Evolutionary conservation across 2,888 invertebrate species (phyloP).

Genomic region (Hermaeophaga mercurialis): DNA sequence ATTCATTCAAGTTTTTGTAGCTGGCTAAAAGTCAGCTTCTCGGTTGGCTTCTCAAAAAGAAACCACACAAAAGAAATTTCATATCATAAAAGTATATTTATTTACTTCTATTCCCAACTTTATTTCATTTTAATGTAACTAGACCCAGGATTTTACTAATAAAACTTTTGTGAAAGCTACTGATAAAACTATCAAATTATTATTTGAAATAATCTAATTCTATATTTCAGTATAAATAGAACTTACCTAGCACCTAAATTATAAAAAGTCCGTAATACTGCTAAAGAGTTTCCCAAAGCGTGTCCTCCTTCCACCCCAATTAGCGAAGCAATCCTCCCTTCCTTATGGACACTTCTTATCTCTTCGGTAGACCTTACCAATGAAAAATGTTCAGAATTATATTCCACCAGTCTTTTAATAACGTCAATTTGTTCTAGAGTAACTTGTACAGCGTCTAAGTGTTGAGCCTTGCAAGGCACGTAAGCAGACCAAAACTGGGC

Average conservation of each 20-base stretch:
- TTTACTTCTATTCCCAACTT: no score
- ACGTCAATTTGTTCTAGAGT: conserved; percentile 87
- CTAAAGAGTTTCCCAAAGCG: conserved; percentile 86
- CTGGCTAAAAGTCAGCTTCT: no score
- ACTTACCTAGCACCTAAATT: conserved; percentile 75
- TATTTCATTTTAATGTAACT: no score
- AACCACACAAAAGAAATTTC: no score
- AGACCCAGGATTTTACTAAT: no score
- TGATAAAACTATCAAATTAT: no score
- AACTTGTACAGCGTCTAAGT: conserved; percentile 80
- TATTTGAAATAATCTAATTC: no score
- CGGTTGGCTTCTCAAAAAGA: no score
- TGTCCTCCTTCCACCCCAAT: conserved; percentile 94
- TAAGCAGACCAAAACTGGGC: conserved; percentile 93
- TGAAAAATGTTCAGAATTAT: conserved; percentile 75
- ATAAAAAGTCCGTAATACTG: conserved; percentile 86
- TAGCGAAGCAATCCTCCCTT: conserved; percentile 83
- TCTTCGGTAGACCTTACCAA: conserved; percentile 74
- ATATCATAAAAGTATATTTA: no score
- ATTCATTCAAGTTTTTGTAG: no score
- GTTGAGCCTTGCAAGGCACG: conserved; percentile 83
- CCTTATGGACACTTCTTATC: conserved; percentile 72
- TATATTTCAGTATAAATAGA: no score
- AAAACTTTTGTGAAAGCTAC: no score
- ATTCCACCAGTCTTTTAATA: conserved; percentile 73